These are phyloP conservation scores for Raja brachyura DNA, from an alignment of 2,113 vertebrate genomes.

Conservation along the genomic window DNA sequence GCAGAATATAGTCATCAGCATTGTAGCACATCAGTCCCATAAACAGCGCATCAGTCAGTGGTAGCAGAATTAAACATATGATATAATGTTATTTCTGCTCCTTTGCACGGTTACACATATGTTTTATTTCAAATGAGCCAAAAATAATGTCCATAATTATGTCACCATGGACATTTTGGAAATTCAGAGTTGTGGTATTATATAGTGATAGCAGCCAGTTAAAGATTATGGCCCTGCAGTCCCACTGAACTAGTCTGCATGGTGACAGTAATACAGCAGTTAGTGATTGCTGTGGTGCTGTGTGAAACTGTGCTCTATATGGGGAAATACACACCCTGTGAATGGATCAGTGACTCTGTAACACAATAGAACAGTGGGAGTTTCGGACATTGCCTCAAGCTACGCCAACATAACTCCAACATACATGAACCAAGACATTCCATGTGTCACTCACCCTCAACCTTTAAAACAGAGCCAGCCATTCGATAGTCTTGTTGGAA, in stretches of 20 bases:
- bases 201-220: background rate
- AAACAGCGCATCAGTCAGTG: background rate
- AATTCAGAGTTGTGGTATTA: background rate
- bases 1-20: too few species aligned
- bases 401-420: slow-evolving; percentile 20
- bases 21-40: too few species aligned
- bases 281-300: background rate
- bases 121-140: background rate
- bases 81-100: background rate
- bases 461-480: slow-evolving; percentile 28
- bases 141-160: slow-evolving; percentile 1
- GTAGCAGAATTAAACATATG: background rate
- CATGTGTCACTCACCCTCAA: slow-evolving; percentile 4
- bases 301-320: slow-evolving; percentile 24
- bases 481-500: slow-evolving; percentile 32
- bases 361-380: slow-evolving; percentile 22
- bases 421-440: slow-evolving; percentile 30
- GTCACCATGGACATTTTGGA: background rate
- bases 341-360: background rate
- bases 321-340: background rate
- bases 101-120: background rate
- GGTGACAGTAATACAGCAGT: background rate
- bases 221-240: slow-evolving; percentile 1
- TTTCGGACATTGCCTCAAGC: background rate
- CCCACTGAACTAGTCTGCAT: background rate